Evolutionary conservation across 2,888 invertebrate species (phyloP), one percentile per base, ranked within the genome.

Genomic region (Charanyca ferruginea): DNA sequence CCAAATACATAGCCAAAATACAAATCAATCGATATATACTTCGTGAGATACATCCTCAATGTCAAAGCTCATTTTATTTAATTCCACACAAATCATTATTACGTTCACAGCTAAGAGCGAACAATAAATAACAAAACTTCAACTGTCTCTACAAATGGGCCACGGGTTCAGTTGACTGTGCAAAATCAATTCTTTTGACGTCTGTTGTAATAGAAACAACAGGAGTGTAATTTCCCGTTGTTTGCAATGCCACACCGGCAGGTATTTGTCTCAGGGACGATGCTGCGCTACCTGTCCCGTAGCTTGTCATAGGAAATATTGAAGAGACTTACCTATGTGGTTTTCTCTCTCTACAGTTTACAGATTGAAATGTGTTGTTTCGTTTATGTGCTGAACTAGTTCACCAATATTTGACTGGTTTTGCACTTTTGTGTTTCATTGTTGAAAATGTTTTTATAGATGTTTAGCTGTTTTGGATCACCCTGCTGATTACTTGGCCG

Each of bases 151-250:
- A 54, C 53, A 69, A 74, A 80, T 48, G 69, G 65, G 66, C 65
- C 69, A 23, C 42, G 66, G 61, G 62, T 48, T 76, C 76, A 77
- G 68, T 79, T 63, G 76, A 77, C 67, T 77, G 79, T 72, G 70
- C 68, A 78, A 83, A 85, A 83, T 85, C 86, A 83, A 87, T 87
- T 82, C 71, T 67, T 83, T 83, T 80, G 80, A 83, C 81, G 77
- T 77, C 74, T 85, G 78, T 72, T 73, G 77, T 84, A 84, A 85
- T 83, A 79, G 81, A 84, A 84, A 80, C 79, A 83, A 72, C 75
- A 77, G 79, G 67, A 65, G 71, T 75, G 73, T 81, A 82, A 87
- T 87, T 87, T 86, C 83, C 85, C 79, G 73, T 80, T 77, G 73
- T 79, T 73, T 74, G 64, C 63, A 54, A 80, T 70, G 66, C 45